Conservation (phyloP, 2,797 vertebrate genomes). For the Otolemur crassicaudatus region DNA sequence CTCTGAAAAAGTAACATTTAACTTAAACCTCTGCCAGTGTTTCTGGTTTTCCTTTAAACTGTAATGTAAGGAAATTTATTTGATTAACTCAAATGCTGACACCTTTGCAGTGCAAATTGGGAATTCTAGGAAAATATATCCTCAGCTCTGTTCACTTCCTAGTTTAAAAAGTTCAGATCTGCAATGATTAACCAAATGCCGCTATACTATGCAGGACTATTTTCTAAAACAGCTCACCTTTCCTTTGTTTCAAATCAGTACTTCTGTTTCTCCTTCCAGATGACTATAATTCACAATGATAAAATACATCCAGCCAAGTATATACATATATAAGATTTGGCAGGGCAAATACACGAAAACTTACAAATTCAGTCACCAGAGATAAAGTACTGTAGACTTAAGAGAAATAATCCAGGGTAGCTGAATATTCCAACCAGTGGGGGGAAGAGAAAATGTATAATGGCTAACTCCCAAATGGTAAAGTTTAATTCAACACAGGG, state of each 20-base stretch:
- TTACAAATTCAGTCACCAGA: neutral
- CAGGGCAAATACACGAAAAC: neutral
- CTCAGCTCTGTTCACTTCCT: neutral
- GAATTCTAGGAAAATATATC: neutral
- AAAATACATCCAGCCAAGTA: neutral
- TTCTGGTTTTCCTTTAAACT: neutral
- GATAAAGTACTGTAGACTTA: neutral
- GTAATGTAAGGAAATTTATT: neutral
- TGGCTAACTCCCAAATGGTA: neutral
- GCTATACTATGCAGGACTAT: neutral
- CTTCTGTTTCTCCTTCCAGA: neutral
- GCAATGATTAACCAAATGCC: neutral
- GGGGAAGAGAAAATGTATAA: neutral
- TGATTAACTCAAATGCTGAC: constrained; percentile 7
- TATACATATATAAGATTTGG: neutral
- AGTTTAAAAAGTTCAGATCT: neutral
- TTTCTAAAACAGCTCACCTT: neutral
- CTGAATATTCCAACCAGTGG: neutral
- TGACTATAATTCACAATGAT: neutral
- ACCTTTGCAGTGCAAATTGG: neutral
- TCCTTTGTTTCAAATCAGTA: neutral
- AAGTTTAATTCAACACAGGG: neutral
- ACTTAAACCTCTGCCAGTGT: neutral
- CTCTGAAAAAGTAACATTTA: neutral
- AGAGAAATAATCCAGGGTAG: neutral